Percentiles rank a stretch among this genome's conserved stretches.
Evolutionary conservation across 2,888 invertebrate species (phyloP).

Genomic region (Trissolcus brochymenae): DNA sequence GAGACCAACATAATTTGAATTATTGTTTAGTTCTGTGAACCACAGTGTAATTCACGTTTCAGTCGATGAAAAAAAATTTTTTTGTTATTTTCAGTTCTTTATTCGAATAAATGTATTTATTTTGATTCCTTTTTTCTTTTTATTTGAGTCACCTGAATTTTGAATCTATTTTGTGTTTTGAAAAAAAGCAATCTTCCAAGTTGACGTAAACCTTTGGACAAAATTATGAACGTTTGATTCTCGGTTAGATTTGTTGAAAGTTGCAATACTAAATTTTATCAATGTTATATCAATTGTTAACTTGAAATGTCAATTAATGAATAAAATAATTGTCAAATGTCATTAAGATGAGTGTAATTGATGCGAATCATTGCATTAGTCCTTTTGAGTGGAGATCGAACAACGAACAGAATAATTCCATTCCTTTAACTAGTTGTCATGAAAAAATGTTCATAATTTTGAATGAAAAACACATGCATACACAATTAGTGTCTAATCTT

Average conservation of each 20-base stretch:
- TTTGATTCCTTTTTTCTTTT: conserved; percentile 22
- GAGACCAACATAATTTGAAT: too few species aligned
- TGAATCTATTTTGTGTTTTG: too few species aligned
- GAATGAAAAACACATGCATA: not conserved
- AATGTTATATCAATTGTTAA: not conserved
- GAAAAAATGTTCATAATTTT: conserved; percentile 5
- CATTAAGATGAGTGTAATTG: not conserved
- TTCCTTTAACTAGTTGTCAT: not conserved
- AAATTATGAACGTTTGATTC: too few species aligned
- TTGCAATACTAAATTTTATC: too few species aligned
- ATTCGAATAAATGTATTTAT: conserved; percentile 38
- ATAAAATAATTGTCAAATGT: not conserved
- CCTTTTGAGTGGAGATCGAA: not conserved
- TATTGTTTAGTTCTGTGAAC: conserved; percentile 1
- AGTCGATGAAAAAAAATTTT: not conserved
- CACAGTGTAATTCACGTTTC: conserved; percentile 3
- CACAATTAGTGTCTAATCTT: conserved; percentile 9
- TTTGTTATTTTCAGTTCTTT: conserved; percentile 23
- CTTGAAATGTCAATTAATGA: conserved; percentile 7
- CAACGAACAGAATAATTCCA: not conserved
- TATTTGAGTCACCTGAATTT: conserved; percentile 9
- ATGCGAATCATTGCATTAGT: conserved; percentile 2
- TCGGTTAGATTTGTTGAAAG: too few species aligned
- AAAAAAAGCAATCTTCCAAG: too few species aligned
- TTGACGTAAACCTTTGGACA: too few species aligned